Evolutionary conservation across 1,140 invertebrate species (phyloP).

Genomic region (Portunus trituberculatus): DNA sequence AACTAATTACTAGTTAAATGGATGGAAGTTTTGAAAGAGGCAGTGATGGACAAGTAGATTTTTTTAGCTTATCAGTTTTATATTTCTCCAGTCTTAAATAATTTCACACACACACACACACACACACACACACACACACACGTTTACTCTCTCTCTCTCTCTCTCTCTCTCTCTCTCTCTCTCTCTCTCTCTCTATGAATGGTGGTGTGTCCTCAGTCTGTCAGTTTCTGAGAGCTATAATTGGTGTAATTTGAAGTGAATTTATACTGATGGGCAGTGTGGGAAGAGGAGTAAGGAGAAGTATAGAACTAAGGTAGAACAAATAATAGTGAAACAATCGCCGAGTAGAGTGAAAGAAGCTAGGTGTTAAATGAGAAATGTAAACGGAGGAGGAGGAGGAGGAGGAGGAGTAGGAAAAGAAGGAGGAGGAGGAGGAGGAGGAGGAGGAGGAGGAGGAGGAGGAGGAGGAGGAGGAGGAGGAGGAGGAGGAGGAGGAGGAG

Average conservation of each 20-base stretch:
- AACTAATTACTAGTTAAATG: too few species aligned
- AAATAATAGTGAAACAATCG: too few species aligned
- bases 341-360: too few species aligned
- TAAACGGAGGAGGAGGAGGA: too few species aligned
- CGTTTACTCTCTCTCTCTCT: not conserved
- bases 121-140: not conserved
- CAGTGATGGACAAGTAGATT: too few species aligned
- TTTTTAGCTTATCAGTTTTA: too few species aligned
- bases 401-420: not conserved
- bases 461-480: not conserved
- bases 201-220: not conserved
- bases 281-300: too few species aligned
- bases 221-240: constrained; percentile 29
- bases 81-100: too few species aligned
- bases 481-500: not conserved
- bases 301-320: too few species aligned
- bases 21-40: too few species aligned
- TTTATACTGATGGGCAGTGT: not conserved
- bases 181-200: not conserved
- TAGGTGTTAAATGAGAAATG: too few species aligned
- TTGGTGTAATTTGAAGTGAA: constrained; percentile 49
- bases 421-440: constrained; percentile 10
- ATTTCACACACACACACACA: not conserved
- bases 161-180: constrained; percentile 11
- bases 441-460: not conserved